phyloP scores from a whole-genome alignment of 2,113 vertebrate genomes.

The Eublepharis macularius region DNA sequence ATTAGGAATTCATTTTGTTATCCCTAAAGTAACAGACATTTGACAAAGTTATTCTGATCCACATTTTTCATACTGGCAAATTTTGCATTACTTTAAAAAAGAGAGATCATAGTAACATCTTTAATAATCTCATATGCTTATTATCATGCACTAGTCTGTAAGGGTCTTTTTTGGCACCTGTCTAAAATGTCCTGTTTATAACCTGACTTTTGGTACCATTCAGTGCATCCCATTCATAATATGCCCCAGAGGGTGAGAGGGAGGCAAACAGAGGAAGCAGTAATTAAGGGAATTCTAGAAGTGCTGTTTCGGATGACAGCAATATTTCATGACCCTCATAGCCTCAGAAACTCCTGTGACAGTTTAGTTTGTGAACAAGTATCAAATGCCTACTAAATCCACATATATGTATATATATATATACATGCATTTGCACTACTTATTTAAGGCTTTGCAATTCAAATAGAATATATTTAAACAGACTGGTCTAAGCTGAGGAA shows the following conservation, averaged over 20 bases:
- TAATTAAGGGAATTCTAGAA: conserved; percentile 67
- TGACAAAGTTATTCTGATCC: conserved; percentile 17
- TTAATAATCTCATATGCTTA: conserved; percentile 39
- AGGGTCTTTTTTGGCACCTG: conserved; percentile 54
- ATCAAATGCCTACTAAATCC: neutral
- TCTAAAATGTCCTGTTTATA: conserved; percentile 63
- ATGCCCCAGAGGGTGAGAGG: conserved; percentile 59
- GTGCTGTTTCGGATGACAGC: conserved; percentile 52
- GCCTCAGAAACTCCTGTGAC: conserved; percentile 52
- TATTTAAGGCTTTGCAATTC: too few relatives aligned
- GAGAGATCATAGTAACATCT: conserved; percentile 28
- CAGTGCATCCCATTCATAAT: conserved; percentile 63
- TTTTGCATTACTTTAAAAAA: conserved; percentile 30
- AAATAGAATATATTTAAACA: neutral
- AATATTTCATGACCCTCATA: conserved; percentile 42
- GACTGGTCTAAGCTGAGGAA: conserved; percentile 18
- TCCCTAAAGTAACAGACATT: conserved; percentile 2
- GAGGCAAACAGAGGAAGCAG: conserved; percentile 63
- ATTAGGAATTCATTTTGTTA: neutral
- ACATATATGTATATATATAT: too few relatives aligned
- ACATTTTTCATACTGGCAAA: conserved; percentile 38
- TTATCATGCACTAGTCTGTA: conserved; percentile 61
- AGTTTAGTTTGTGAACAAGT: neutral
- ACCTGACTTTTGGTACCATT: conserved; percentile 66
- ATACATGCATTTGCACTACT: too few relatives aligned